Evolutionary conservation across 2,113 vertebrate species (phyloP).

Genomic region (Tursiops truncatus): DNA sequence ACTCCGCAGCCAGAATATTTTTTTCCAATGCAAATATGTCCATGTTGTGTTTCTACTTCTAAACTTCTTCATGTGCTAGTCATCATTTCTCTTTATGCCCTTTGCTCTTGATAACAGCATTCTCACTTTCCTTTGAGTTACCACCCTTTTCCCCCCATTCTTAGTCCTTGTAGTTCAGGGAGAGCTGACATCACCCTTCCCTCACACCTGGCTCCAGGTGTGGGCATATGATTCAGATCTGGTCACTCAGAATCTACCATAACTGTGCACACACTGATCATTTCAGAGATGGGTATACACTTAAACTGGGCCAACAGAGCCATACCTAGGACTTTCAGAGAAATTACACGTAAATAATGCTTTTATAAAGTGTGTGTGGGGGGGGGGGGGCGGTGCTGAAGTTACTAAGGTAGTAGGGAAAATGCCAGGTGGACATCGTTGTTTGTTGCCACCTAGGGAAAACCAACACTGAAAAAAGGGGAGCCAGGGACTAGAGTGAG

Average conservation of each 20-base stretch:
- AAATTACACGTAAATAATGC: not conserved
- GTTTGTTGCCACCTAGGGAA: not conserved
- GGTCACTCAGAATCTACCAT: not conserved
- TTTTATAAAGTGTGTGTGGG: not conserved
- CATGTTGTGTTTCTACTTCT: not conserved
- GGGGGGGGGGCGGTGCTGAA: not conserved
- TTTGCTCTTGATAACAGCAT: not conserved
- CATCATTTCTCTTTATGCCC: not conserved
- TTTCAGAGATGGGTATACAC: not conserved
- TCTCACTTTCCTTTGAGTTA: not conserved
- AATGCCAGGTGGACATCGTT: not conserved
- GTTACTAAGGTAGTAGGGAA: not conserved
- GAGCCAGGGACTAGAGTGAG: not conserved
- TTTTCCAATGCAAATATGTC: not conserved
- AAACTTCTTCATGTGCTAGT: too few relatives aligned
- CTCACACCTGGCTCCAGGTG: not conserved
- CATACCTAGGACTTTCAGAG: not conserved
- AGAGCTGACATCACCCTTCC: not conserved
- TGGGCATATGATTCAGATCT: not conserved
- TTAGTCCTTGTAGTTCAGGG: not conserved
- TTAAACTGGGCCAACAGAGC: not conserved
- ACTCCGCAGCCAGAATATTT: not conserved
- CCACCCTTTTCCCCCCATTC: not conserved
- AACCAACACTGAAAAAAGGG: not conserved
- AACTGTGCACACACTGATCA: not conserved